phyloP scores from a whole-genome alignment of 2,113 vertebrate genomes.

The Myotis brandtii region DNA sequence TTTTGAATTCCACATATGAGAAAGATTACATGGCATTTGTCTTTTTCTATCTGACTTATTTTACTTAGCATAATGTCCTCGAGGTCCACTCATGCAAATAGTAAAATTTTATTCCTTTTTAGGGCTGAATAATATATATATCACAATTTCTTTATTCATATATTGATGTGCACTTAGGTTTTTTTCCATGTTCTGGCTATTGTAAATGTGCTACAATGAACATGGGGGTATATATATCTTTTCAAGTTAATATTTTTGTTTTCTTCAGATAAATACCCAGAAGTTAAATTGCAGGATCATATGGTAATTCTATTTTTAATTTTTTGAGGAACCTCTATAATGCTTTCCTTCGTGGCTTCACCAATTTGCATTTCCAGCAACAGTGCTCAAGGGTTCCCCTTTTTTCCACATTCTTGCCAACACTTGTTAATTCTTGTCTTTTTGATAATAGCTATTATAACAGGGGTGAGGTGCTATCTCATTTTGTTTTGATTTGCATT shows the following conservation, averaged over 20 bases:
- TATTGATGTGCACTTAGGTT: background rate
- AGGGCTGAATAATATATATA: background rate
- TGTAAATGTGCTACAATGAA: background rate
- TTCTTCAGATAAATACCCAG: background rate
- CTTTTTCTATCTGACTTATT: background rate
- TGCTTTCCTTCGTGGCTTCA: background rate
- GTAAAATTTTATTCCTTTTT: background rate
- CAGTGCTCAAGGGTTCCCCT: background rate
- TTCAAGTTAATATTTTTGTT: background rate
- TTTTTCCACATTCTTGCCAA: background rate
- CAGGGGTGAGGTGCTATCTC: background rate
- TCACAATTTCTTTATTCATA: background rate
- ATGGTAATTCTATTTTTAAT: background rate
- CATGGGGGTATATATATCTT: background rate
- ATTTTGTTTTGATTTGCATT: background rate
- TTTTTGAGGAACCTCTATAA: background rate
- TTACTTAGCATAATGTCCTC: background rate
- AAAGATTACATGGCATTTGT: background rate
- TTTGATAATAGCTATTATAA: background rate
- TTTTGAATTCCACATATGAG: background rate
- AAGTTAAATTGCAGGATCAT: background rate
- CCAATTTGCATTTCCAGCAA: background rate
- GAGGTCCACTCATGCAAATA: background rate
- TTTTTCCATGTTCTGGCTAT: background rate
- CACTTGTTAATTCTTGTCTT: background rate